Evolutionary conservation across 2,888 invertebrate species (phyloP).

Genomic region (Drosophila setosimentum): DNA sequence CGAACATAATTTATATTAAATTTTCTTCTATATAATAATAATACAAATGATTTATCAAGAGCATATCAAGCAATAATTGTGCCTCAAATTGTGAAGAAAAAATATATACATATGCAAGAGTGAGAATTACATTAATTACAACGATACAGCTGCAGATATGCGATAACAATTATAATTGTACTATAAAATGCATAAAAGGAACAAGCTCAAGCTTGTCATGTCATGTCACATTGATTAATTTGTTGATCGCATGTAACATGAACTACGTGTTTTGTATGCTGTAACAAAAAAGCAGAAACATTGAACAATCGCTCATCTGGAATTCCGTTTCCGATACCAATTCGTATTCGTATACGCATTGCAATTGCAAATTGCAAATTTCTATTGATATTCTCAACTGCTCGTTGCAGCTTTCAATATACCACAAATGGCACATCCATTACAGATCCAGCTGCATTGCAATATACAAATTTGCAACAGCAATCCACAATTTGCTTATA

Average conservation of each 20-base stretch:
- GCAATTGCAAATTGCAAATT: slow-evolving; percentile 23
- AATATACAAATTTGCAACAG: slow-evolving; percentile 64
- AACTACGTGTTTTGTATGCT: slow-evolving; percentile 10
- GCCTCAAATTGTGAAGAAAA: not conserved
- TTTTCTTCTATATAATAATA: not conserved
- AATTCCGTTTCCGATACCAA: slow-evolving; percentile 19
- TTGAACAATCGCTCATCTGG: slow-evolving; percentile 29
- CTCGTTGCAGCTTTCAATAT: slow-evolving; percentile 47
- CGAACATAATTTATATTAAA: not conserved
- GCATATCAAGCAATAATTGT: no score
- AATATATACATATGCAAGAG: not conserved
- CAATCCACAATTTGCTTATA: slow-evolving; percentile 63
- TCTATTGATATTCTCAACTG: slow-evolving; percentile 46
- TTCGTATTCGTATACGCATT: slow-evolving; percentile 21
- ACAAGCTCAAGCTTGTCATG: not conserved
- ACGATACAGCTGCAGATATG: not conserved
- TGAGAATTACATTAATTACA: not conserved
- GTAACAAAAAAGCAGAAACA: not conserved
- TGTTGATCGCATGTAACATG: slow-evolving; percentile 18
- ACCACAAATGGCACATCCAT: slow-evolving; percentile 77
- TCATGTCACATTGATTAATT: slow-evolving; percentile 19
- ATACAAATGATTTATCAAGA: not conserved
- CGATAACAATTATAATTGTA: not conserved
- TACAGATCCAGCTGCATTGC: slow-evolving; percentile 67
- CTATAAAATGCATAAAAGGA: not conserved